Percentiles rank a stretch among this genome's conserved stretches.
Evolutionary conservation across 2,888 invertebrate genomes (phyloP).

Genomic region (Eupsilia transversa): DNA sequence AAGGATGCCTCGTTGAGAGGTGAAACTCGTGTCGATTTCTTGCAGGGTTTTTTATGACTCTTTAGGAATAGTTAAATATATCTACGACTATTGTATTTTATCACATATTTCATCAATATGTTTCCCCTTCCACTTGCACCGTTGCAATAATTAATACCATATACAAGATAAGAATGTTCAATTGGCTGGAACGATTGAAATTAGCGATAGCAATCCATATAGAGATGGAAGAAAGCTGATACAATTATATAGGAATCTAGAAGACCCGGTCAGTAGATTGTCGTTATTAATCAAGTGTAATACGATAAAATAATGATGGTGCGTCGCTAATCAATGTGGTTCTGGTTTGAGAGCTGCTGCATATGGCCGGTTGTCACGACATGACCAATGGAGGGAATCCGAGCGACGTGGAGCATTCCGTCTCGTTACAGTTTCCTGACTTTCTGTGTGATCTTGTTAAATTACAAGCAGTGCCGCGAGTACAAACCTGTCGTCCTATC

Average conservation of each 20-base stretch:
- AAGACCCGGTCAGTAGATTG: slow-evolving; percentile 82
- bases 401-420: slow-evolving; percentile 65
- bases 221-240: slow-evolving; percentile 82
- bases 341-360: slow-evolving; percentile 53
- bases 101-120: slow-evolving; percentile 60
- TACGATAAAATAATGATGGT: slow-evolving; percentile 72
- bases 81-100: too few species aligned
- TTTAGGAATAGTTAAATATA: too few species aligned
- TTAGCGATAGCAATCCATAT: slow-evolving; percentile 72
- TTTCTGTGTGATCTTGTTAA: slow-evolving; percentile 68
- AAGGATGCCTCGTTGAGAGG: too few species aligned
- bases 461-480: slow-evolving; percentile 31
- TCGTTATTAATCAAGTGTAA: slow-evolving; percentile 81
- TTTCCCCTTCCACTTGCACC: slow-evolving; percentile 67
- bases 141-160: slow-evolving; percentile 70
- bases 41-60: too few species aligned
- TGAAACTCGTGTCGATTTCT: too few species aligned
- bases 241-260: slow-evolving; percentile 84
- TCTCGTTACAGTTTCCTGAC: slow-evolving; percentile 72
- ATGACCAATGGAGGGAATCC: slow-evolving; percentile 69
- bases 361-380: slow-evolving; percentile 66
- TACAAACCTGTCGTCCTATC: slow-evolving; percentile 43
- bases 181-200: slow-evolving; percentile 71
- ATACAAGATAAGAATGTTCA: slow-evolving; percentile 71
- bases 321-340: slow-evolving; percentile 47